These are phyloP conservation scores for Euglossa dilemma DNA, from an alignment of 1,140 invertebrate genomes.

Conservation along the genomic window DNA sequence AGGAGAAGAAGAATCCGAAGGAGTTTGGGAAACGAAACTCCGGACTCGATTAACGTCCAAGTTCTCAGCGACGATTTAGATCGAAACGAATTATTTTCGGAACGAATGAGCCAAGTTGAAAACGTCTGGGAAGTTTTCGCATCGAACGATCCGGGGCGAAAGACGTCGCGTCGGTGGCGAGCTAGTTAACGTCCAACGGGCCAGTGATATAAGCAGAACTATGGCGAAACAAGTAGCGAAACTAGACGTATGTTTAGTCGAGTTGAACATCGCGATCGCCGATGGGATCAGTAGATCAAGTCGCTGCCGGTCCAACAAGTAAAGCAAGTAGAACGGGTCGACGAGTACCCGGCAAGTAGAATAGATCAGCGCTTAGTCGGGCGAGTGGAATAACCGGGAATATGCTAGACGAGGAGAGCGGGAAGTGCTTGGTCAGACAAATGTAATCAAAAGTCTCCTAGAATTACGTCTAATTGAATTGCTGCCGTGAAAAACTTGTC, in stretches of 20 bases:
- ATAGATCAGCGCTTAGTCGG: background rate
- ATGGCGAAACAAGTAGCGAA: background rate
- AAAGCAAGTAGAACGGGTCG: background rate
- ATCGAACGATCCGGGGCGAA: background rate
- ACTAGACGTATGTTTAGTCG: background rate
- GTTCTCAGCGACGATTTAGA: background rate
- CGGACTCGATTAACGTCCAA: too few species aligned
- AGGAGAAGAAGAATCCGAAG: background rate
- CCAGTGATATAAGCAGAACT: background rate
- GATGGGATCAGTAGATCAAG: background rate
- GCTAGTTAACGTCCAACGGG: background rate
- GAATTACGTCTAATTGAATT: too few species aligned
- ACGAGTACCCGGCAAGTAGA: background rate
- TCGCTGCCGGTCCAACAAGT: background rate
- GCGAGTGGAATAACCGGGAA: background rate
- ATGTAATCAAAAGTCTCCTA: background rate
- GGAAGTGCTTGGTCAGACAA: background rate
- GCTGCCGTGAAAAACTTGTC: too few species aligned
- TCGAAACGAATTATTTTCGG: background rate
- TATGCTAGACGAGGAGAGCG: too few species aligned
- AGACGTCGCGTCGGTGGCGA: background rate
- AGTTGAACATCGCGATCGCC: background rate
- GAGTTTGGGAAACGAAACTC: background rate
- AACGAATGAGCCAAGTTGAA: background rate
- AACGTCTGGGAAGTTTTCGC: constrained; percentile 2